Evolutionary conservation across 2,888 invertebrate genomes (phyloP).

Genomic region (Hybos culiciformis): DNA sequence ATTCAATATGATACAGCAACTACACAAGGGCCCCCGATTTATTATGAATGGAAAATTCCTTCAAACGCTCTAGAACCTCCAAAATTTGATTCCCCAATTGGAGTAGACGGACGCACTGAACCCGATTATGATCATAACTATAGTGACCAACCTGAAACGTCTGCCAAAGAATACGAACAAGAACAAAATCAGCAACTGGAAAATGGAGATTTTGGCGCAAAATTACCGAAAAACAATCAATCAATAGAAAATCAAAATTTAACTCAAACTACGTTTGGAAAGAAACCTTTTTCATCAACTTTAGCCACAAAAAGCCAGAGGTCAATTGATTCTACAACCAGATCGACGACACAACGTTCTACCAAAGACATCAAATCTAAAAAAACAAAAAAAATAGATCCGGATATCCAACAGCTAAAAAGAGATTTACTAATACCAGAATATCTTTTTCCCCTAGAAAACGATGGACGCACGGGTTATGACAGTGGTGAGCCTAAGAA

Average conservation of each 20-base stretch:
- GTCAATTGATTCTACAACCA: constrained; percentile 1
- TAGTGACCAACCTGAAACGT: constrained; percentile 12
- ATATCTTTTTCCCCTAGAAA: constrained; percentile 45
- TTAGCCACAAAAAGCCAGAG: constrained; percentile 9
- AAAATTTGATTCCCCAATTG: constrained; percentile 33
- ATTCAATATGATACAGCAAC: constrained; percentile 36
- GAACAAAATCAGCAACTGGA: constrained; percentile 8
- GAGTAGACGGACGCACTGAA: constrained; percentile 33
- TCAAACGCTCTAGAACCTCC: constrained; percentile 45
- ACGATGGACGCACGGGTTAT: constrained; percentile 43
- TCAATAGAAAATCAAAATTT: not conserved
- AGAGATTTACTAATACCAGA: constrained; percentile 48
- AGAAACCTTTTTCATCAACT: constrained; percentile 13
- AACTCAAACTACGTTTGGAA: constrained; percentile 2
- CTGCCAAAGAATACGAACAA: constrained; percentile 9
- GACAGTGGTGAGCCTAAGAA: constrained; percentile 42
- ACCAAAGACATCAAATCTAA: constrained; percentile 5
- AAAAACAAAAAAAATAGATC: constrained; percentile 13
- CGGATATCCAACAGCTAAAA: constrained; percentile 40
- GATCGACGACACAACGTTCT: constrained; percentile 19
- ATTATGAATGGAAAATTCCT: constrained; percentile 51
- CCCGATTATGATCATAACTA: constrained; percentile 22
- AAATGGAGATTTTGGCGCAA: not conserved
- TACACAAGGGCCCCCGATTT: constrained; percentile 48
- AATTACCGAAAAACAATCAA: not conserved